Evolutionary conservation across 2,113 vertebrate species (phyloP), one percentile per base, ranked within the genome.

Genomic region (Callospermophilus lateralis): DNA sequence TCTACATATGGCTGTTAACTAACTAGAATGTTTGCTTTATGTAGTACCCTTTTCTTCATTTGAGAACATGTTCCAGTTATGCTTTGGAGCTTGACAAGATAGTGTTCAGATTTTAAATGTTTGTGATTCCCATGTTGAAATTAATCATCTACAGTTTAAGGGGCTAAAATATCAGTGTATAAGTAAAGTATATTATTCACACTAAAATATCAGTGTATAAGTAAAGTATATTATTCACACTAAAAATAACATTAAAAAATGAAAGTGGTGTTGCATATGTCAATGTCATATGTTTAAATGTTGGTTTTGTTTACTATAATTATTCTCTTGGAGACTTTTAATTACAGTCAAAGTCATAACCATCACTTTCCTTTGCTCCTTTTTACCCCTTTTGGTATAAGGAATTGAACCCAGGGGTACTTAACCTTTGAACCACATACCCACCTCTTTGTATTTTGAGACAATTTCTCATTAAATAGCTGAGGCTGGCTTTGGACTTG

Each of bases 91-190:
- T 76, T 34, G 80, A 96, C 45, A 79, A 53, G 37, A 67, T 92
- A 32, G 70, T 89, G 5, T 94, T 28, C 0, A 15, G 86, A 53
- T 81, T 93, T 90, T 96, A 96, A 2, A 96, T 86, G 1, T 48
- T 95, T 0, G 4, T 93, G 51, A 96, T 93, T 7, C 90, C 93
- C 48, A 76, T 93, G 93, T n/a, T 95, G 30, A 93, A 96, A 81
- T 90, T 90, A 6, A 86, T 96, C 55, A 90, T 93, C 39, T 96
- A 95, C 12, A 95, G 90, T 28, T 70, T 95, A 30, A 93, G 93
- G 30, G 95, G 93, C 58, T 93, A 77, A 37, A n/a, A 1, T 81
- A 26, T 32, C 32, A 34, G 30, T 68, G 30, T 34, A 34, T 16
- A 30, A 68, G 13, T 12, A 63, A 22, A 61, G 3, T 58, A 68